Conservation (phyloP, 2,113 vertebrate species). For the Ranitomeya imitator region DNA sequence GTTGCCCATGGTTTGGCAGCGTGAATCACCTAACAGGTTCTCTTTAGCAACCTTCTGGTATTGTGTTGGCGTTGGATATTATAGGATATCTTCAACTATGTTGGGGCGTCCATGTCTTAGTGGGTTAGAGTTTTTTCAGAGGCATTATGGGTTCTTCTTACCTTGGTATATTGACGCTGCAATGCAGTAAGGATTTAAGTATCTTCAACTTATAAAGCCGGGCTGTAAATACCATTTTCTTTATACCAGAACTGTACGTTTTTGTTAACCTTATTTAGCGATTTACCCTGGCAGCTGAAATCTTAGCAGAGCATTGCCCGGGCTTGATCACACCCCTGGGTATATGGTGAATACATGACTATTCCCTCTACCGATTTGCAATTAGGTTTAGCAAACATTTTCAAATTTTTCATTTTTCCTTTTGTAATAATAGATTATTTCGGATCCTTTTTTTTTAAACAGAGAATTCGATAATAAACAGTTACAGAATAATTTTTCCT, state of each 20-base stretch:
- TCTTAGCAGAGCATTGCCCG: background rate
- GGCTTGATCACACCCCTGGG: slow-evolving; percentile 12
- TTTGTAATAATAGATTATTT: background rate
- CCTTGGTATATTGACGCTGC: background rate
- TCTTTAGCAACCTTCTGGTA: too few relatives aligned
- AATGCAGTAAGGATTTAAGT: background rate
- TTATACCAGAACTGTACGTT: background rate
- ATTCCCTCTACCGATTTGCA: slow-evolving; percentile 3
- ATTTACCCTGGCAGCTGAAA: slow-evolving; percentile 6
- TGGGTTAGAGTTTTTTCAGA: too few relatives aligned
- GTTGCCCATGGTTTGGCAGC: too few relatives aligned
- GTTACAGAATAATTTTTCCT: background rate
- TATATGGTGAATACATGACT: background rate
- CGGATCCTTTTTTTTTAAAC: slow-evolving; percentile 5
- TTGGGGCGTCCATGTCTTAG: too few relatives aligned
- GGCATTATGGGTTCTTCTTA: too few relatives aligned
- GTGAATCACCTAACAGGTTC: too few relatives aligned
- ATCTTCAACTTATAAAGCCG: background rate
- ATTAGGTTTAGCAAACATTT: slow-evolving; percentile 6
- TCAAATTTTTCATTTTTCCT: background rate
- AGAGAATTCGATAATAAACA: background rate
- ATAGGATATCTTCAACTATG: too few relatives aligned
- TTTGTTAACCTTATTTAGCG: background rate
- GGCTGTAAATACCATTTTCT: background rate
- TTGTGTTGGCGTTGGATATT: too few relatives aligned